Evolutionary conservation across 2,113 vertebrate genomes (phyloP), one percentile per base, ranked within the genome.

Genomic region (Podarcis cretensis): DNA sequence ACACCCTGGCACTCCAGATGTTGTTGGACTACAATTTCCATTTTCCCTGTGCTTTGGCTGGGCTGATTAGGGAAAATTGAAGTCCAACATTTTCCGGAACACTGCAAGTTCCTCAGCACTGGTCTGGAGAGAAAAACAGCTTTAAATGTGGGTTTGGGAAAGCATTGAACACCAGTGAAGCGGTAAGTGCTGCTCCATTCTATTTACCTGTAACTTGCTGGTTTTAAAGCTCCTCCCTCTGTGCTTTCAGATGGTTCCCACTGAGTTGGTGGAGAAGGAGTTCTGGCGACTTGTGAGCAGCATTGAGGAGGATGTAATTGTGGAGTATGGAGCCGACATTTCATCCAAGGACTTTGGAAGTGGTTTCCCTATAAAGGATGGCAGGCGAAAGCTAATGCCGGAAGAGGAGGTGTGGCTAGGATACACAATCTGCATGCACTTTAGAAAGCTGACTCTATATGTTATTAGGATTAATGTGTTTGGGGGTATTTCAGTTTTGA

Each of bases 271-370:
- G 92, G 99, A 99, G 94, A 99, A 99, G 81, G 99, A 99, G 93
- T 99, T 99, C 95, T 99, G 99, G 99, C 95, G 99, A 5, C 94
- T 99, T 94, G 99, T 99, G 91, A 99, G 99, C 96, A 99, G 98
- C 95, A 99, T 99, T 83, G 99, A 99, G 93, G 99, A 99, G 96
- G 98, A 99, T 9, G 99, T 99, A 68, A 99, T 99, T 88, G 99
- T 99, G 76, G 99, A 99, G 74, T 99, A 99, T 27, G 99, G 99
- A 37, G 99, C 99, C 0, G 99, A 99, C 93, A 99, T 99, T 93
- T 99, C 98, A 91, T 99, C 99, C 88, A 99, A 99, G 94, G 99
- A 99, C 8, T 98, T 99, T 84, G 99, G 99, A 86, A 99, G 99
- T 37, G 99, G 98, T 13, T 99, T 99, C 94, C 99, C 99, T 3